Conservation (phyloP, 1,140 invertebrate species). For the Mesaphorura yosii region DNA sequence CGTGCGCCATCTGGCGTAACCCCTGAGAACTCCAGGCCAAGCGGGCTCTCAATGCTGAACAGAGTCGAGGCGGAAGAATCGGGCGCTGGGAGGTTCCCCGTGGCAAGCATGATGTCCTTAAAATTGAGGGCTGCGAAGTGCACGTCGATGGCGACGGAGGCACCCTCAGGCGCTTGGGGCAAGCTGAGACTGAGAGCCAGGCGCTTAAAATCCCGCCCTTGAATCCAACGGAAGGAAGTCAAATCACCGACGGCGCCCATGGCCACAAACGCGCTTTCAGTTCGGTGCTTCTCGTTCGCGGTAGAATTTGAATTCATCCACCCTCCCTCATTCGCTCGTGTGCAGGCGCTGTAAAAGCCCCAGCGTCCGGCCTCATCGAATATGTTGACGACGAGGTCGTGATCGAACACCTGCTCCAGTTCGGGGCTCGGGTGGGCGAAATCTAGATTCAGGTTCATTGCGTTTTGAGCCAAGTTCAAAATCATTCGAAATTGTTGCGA, state of each 20-base stretch:
- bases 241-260: slow-evolving; percentile 68
- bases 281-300: slow-evolving; percentile 39
- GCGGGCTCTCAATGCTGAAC: slow-evolving; percentile 17
- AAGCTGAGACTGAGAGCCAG: slow-evolving; percentile 33
- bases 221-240: slow-evolving; percentile 69
- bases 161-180: too few species aligned
- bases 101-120: slow-evolving; percentile 64
- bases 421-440: neutral
- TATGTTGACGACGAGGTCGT: slow-evolving; percentile 71
- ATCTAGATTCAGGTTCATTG: neutral
- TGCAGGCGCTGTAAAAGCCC: slow-evolving; percentile 65
- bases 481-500: slow-evolving; percentile 1
- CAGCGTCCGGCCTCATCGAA: slow-evolving; percentile 55
- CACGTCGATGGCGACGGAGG: slow-evolving; percentile 36
- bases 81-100: slow-evolving; percentile 50
- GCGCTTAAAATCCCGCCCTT: slow-evolving; percentile 45
- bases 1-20: slow-evolving; percentile 39
- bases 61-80: slow-evolving; percentile 43
- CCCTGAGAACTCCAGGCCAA: slow-evolving; percentile 65
- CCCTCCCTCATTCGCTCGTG: too few species aligned
- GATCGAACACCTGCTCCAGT: slow-evolving; percentile 35
- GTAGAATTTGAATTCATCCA: too few species aligned
- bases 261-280: slow-evolving; percentile 62
- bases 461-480: neutral
- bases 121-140: slow-evolving; percentile 61